Evolutionary conservation across 2,888 invertebrate species (phyloP).

Genomic region (Chrysolina oricalcia): DNA sequence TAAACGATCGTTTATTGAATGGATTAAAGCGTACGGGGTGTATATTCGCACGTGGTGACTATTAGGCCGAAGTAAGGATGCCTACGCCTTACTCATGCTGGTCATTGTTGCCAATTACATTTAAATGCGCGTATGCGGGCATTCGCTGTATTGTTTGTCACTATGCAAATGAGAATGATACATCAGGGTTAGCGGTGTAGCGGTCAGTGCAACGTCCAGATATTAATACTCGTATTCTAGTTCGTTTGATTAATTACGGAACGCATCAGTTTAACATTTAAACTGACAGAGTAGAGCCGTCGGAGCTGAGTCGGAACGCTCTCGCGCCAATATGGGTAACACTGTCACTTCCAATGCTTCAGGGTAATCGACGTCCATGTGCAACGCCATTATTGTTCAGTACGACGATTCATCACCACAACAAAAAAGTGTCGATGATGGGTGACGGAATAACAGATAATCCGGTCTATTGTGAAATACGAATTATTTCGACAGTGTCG

Average conservation of each 20-base stretch:
- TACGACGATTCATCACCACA: constrained; percentile 32
- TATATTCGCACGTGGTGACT: constrained; percentile 61
- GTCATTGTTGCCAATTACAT: constrained; percentile 68
- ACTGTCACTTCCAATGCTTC: constrained; percentile 41
- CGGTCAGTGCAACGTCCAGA: constrained; percentile 65
- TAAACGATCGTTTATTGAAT: constrained; percentile 44
- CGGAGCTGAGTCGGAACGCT: constrained; percentile 29
- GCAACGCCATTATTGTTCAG: constrained; percentile 43
- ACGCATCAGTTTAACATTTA: constrained; percentile 48
- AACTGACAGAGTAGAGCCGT: constrained; percentile 32
- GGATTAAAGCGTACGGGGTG: constrained; percentile 32
- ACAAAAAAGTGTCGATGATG: neutral
- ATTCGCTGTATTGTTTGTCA: constrained; percentile 63
- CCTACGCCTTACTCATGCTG: constrained; percentile 65
- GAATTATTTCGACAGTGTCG: too few species aligned
- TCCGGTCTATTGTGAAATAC: neutral
- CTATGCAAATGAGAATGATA: constrained; percentile 65
- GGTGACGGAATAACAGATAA: neutral
- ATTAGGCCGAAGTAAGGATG: constrained; percentile 62
- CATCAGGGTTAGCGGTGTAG: constrained; percentile 61
- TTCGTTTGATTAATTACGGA: constrained; percentile 66
- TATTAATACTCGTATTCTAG: constrained; percentile 62
- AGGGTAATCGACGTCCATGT: constrained; percentile 36
- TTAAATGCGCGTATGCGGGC: constrained; percentile 66
- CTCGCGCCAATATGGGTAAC: constrained; percentile 35